phyloP scores from a whole-genome alignment of 2,113 vertebrate species.

The Microtus pennsylvanicus region DNA sequence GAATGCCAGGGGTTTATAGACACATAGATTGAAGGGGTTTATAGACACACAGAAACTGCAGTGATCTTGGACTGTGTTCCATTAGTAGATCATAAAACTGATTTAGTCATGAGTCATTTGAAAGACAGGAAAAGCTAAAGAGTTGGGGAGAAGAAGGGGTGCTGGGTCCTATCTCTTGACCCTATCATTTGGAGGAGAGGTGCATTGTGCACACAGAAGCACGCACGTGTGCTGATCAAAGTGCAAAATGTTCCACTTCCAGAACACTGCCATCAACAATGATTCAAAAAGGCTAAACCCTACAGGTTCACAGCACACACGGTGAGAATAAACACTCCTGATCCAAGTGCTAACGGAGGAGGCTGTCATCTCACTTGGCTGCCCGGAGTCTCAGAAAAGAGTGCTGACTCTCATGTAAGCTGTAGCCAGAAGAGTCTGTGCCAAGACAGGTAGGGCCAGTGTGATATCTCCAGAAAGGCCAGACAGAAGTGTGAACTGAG shows the following conservation, averaged over 20 bases:
- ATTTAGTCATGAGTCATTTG: not conserved
- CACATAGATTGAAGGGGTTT: slow-evolving; percentile 11
- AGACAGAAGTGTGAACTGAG: too few species aligned
- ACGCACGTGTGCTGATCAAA: not conserved
- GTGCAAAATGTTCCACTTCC: slow-evolving; percentile 1
- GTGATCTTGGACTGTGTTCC: not conserved
- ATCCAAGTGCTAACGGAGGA: not conserved
- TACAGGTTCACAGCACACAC: not conserved
- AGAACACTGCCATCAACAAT: not conserved
- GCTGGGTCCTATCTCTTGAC: not conserved
- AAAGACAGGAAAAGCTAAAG: not conserved
- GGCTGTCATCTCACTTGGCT: not conserved
- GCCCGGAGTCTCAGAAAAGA: slow-evolving; percentile 24
- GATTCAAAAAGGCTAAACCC: slow-evolving; percentile 14
- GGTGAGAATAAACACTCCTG: not conserved
- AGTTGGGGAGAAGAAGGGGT: not conserved
- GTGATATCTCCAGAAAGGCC: too few species aligned
- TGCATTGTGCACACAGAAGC: too few species aligned
- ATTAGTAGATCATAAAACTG: slow-evolving; percentile 29
- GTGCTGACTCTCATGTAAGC: not conserved
- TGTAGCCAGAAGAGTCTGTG: not conserved
- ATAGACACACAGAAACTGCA: not conserved
- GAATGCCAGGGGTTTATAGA: not conserved
- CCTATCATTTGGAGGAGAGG: not conserved
- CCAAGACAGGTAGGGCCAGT: not conserved